A percentile compares a stretch with the other conserved stretches of the same genome.
Evolutionary conservation across 2,113 vertebrate genomes (phyloP).

Genomic region (Scatophagus argus): DNA sequence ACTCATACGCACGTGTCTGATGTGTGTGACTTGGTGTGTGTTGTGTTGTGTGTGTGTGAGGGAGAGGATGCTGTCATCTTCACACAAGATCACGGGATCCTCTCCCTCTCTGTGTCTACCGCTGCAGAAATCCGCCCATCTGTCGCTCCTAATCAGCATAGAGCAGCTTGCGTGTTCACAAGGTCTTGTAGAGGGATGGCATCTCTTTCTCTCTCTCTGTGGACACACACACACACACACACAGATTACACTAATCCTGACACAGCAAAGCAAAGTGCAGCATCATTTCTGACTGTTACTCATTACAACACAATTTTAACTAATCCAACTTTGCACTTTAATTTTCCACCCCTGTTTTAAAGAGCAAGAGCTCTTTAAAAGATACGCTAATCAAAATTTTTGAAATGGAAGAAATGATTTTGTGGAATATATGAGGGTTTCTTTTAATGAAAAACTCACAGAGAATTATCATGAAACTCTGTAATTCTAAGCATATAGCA

Average conservation of each 20-base stretch:
- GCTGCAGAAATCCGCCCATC: slow-evolving; percentile 79
- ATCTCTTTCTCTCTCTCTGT: not conserved
- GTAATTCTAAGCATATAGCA: not conserved
- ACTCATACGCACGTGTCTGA: slow-evolving; percentile 49
- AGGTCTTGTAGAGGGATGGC: slow-evolving; percentile 57
- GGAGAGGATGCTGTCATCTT: slow-evolving; percentile 56
- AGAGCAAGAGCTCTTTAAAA: not conserved
- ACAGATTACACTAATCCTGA: slow-evolving; percentile 61
- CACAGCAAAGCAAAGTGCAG: slow-evolving; percentile 54
- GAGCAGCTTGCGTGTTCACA: slow-evolving; percentile 72
- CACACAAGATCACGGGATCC: slow-evolving; percentile 59
- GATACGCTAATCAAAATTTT: not conserved
- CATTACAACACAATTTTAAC: slow-evolving; percentile 29
- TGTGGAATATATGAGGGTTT: too few relatives aligned
- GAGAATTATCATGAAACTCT: not conserved
- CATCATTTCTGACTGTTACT: slow-evolving; percentile 33
- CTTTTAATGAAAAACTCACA: not conserved
- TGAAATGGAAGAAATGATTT: not conserved
- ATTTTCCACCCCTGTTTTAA: not conserved
- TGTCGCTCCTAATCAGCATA: slow-evolving; percentile 75
- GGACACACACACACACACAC: slow-evolving; percentile 22
- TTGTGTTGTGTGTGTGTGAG: slow-evolving; percentile 27
- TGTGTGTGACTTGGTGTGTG: slow-evolving; percentile 38
- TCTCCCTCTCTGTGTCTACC: slow-evolving; percentile 44
- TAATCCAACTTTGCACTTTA: not conserved